phyloP scores from a whole-genome alignment of 2,888 invertebrate species.

The Cyrtodaria siliqua region DNA sequence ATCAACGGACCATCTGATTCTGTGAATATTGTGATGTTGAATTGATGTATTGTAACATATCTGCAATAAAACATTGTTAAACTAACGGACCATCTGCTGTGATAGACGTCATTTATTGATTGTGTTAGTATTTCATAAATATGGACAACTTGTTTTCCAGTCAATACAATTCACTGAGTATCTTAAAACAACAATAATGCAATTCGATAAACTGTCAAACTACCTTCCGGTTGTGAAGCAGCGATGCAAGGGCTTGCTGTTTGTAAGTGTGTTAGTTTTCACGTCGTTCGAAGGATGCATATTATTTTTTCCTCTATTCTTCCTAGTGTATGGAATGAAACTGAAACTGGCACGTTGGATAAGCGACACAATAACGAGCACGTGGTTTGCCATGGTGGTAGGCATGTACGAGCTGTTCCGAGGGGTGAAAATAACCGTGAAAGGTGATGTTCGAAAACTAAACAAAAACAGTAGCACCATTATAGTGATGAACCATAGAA shows the following conservation, averaged over 20 bases:
- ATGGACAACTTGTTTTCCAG: no score
- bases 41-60: no score
- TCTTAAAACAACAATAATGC: no score
- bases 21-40: no score
- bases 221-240: conserved; percentile 29
- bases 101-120: no score
- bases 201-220: no score
- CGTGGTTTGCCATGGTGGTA: conserved; percentile 81
- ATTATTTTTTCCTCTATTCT: conserved; percentile 44
- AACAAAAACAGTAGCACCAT: conserved; percentile 90
- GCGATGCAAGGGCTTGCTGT: conserved; percentile 38
- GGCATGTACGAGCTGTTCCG: conserved; percentile 91
- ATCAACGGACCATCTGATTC: no score
- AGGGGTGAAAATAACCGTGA: conserved; percentile 91
- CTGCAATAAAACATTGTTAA: no score
- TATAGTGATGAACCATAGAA: conserved; percentile 95
- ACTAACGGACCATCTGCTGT: no score
- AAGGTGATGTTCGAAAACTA: conserved; percentile 90
- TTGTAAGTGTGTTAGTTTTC: conserved; percentile 37
- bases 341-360: conserved; percentile 33
- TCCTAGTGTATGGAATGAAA: conserved; percentile 37
- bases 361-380: conserved; percentile 44
- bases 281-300: conserved; percentile 44
- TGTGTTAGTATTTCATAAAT: no score
- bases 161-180: no score